A percentile compares a stretch with the other conserved stretches of the same genome.
phyloP scores from a whole-genome alignment of 2,113 vertebrate genomes.

The Poeciliopsis occidentalis region DNA sequence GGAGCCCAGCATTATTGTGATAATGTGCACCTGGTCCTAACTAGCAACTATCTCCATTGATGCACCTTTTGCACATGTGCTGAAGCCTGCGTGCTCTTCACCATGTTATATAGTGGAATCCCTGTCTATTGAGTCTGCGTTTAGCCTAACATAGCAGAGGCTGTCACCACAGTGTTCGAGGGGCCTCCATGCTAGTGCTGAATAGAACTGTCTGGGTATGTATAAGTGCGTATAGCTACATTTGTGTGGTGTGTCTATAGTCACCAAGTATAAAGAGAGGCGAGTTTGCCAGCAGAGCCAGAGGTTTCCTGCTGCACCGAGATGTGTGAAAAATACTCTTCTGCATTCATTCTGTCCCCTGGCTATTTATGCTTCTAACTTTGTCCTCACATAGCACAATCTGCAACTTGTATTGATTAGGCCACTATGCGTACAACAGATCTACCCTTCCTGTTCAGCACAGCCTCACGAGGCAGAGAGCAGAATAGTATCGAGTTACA shows the following conservation, averaged over 20 bases:
- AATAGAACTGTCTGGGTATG: constrained; percentile 54
- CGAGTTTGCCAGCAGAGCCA: constrained; percentile 76
- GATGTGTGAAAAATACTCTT: constrained; percentile 19
- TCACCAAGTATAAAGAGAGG: constrained; percentile 58
- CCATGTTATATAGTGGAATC: constrained; percentile 66
- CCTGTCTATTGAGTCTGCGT: constrained; percentile 68
- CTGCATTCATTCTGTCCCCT: neutral
- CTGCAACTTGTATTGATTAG: neutral
- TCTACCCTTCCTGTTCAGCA: neutral
- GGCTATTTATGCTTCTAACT: neutral
- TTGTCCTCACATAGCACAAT: neutral
- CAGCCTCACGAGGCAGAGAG: constrained; percentile 9
- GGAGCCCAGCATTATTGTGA: constrained; percentile 76
- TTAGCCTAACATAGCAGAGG: constrained; percentile 55
- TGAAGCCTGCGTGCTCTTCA: constrained; percentile 2
- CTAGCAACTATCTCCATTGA: constrained; percentile 50
- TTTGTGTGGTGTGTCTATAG: constrained; percentile 33
- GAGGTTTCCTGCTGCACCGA: constrained; percentile 64
- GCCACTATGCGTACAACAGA: neutral
- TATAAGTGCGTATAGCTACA: constrained; percentile 5
- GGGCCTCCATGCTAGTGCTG: constrained; percentile 67
- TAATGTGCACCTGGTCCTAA: constrained; percentile 41
- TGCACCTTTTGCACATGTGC: constrained; percentile 28
- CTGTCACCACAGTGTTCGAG: constrained; percentile 71
- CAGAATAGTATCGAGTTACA: constrained; percentile 30